Conservation (phyloP, 2,888 invertebrate species). For the Sceliomorpha sp. region DNA sequence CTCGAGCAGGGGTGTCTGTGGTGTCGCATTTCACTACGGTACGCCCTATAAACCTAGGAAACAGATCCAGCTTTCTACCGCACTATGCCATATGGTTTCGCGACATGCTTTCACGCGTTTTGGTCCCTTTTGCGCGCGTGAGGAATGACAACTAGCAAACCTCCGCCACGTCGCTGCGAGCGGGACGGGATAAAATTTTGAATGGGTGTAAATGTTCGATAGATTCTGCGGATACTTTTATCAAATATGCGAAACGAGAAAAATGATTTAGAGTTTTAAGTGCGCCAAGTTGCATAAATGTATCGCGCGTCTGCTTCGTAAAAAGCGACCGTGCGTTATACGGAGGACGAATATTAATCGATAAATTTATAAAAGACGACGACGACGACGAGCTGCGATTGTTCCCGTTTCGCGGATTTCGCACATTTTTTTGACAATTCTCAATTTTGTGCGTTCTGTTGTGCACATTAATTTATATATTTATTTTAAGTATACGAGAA, state of each 20-base stretch:
- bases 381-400: too few relatives aligned
- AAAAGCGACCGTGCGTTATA: too few relatives aligned
- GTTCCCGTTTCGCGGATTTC: too few relatives aligned
- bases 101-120: slow-evolving; percentile 53
- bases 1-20: slow-evolving; percentile 64
- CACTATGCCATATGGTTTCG: slow-evolving; percentile 51
- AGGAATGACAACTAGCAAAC: slow-evolving; percentile 7
- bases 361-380: too few relatives aligned
- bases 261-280: too few relatives aligned
- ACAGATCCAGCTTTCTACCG: slow-evolving; percentile 52
- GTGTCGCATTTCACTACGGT: slow-evolving; percentile 72
- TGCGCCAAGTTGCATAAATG: too few relatives aligned
- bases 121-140: slow-evolving; percentile 10
- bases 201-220: slow-evolving; percentile 38
- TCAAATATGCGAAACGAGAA: slow-evolving; percentile 38
- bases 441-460: too few relatives aligned
- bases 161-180: neutral
- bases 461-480: too few relatives aligned
- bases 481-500: too few relatives aligned
- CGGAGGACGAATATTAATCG: too few relatives aligned
- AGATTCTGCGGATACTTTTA: slow-evolving; percentile 14
- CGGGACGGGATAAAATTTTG: slow-evolving; percentile 20
- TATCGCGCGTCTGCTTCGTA: too few relatives aligned
- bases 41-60: slow-evolving; percentile 56
- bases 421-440: too few relatives aligned